These are phyloP conservation scores for Andricus curvator DNA, from an alignment of 2,888 invertebrate species.

Conservation along the genomic window DNA sequence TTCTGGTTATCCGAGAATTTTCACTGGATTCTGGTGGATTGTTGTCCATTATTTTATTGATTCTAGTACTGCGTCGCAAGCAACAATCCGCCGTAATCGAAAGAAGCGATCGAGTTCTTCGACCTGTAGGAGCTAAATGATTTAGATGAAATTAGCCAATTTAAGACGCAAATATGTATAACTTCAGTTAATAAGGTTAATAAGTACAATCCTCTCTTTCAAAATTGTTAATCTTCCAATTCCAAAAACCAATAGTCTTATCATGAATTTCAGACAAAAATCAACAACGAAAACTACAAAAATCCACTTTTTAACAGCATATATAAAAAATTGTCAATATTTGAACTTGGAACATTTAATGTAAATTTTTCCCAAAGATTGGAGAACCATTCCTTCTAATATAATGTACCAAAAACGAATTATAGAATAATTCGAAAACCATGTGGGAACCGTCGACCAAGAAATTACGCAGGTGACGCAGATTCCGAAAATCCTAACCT, in stretches of 20 bases:
- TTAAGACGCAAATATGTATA: no score
- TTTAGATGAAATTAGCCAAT: background rate
- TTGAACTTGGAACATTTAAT: background rate
- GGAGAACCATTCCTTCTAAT: background rate
- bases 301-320: background rate
- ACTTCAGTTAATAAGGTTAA: background rate
- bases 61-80: conserved; percentile 24
- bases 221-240: background rate
- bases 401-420: background rate
- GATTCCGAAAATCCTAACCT: background rate
- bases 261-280: background rate
- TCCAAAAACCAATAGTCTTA: background rate
- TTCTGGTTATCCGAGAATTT: background rate
- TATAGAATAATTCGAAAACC: background rate
- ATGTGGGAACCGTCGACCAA: background rate
- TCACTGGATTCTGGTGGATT: background rate
- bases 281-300: background rate
- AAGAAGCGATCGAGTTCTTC: conserved; percentile 18
- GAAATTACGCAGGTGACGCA: background rate
- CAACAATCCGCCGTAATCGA: background rate
- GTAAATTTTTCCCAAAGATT: background rate
- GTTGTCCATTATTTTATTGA: background rate
- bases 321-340: background rate
- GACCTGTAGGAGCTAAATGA: background rate
- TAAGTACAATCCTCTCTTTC: background rate